These are phyloP conservation scores for Rutpela maculata DNA, from an alignment of 2,888 invertebrate genomes.

Conservation along the genomic window DNA sequence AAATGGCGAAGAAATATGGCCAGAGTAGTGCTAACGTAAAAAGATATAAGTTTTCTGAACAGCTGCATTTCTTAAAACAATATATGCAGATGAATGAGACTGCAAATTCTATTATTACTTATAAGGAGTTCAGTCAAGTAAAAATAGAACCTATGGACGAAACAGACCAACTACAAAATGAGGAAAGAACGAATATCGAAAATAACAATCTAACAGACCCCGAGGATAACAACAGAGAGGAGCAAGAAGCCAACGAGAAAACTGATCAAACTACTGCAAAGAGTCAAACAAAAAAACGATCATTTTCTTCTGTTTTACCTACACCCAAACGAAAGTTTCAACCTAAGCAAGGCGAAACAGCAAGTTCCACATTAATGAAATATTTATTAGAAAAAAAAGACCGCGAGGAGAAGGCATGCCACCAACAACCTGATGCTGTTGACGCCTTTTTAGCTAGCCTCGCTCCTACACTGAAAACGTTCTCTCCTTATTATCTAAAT, in stretches of 20 bases:
- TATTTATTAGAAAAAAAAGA: conserved; percentile 20
- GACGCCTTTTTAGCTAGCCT: conserved; percentile 46
- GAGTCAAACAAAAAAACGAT: neutral
- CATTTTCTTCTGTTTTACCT: neutral
- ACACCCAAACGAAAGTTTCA: neutral
- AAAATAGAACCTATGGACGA: neutral
- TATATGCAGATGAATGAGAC: neutral
- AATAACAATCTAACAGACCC: neutral
- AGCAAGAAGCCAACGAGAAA: neutral
- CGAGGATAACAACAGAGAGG: neutral
- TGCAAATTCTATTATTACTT: neutral
- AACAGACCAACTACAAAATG: neutral
- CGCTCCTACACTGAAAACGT: conserved; percentile 33
- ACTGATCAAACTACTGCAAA: neutral
- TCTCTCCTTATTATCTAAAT: conserved; percentile 28
- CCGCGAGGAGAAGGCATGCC: neutral
- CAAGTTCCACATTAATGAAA: neutral
- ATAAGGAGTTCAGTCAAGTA: neutral
- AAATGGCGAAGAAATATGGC: neutral
- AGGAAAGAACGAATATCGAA: neutral
- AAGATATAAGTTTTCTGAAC: neutral
- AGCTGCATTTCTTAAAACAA: neutral
- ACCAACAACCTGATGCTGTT: conserved; percentile 19
- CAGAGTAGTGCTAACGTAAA: neutral
- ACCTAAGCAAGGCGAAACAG: neutral